These are phyloP conservation scores for Urocolius indicus DNA, from an alignment of 2,113 vertebrate genomes.

Conservation along the genomic window DNA sequence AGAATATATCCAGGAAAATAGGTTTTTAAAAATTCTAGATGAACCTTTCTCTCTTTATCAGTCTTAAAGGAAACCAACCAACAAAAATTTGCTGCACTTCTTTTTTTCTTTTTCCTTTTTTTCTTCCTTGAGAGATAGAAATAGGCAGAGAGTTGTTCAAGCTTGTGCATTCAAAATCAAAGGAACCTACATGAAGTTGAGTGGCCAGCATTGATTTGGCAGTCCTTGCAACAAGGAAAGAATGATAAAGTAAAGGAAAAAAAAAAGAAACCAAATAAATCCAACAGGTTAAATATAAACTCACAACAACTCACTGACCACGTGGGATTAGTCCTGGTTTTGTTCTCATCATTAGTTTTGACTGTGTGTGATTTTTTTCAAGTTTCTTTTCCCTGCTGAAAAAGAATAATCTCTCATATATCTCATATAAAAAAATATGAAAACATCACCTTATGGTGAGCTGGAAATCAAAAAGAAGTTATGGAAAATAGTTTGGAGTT, in stretches of 20 bases:
- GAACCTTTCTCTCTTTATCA: not conserved
- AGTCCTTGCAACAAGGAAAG: not conserved
- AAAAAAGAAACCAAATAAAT: rapidly evolving
- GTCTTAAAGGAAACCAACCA: not conserved
- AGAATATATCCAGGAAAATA: not conserved
- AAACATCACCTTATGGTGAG: not conserved
- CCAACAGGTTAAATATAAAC: not conserved
- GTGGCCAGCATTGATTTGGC: not conserved
- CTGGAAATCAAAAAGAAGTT: not conserved
- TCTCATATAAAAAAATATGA: not conserved
- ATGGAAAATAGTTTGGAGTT: not conserved
- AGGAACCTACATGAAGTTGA: not conserved
- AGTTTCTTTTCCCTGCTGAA: not conserved
- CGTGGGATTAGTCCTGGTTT: not conserved
- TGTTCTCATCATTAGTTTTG: not conserved
- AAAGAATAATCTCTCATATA: not conserved
- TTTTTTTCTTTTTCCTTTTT: not conserved
- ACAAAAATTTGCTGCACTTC: not conserved
- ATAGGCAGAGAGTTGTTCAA: not conserved
- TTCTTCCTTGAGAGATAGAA: not conserved
- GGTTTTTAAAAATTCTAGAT: not conserved
- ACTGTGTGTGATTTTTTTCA: not conserved
- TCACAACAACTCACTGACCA: not conserved
- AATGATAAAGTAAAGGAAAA: not conserved
- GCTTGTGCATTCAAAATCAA: not conserved